Conservation (phyloP, 64 coral and sea anemone species). For the Stichodactyla helianthus region DNA sequence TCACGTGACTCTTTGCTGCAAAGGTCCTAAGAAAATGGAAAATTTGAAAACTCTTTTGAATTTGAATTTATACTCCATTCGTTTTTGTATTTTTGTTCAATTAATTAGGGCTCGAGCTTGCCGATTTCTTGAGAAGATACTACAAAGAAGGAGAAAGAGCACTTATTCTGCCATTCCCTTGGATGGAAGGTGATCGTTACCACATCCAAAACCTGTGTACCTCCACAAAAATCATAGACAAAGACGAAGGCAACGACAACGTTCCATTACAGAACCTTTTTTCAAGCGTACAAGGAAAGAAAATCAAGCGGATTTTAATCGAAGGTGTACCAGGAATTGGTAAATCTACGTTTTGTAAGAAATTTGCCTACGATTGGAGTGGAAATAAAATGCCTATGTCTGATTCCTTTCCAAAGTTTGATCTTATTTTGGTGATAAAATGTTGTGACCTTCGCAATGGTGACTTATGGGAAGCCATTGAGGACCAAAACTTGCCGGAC, state of each 20-base stretch:
- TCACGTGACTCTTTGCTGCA: no score
- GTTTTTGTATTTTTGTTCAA: neutral
- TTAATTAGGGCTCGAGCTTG: neutral
- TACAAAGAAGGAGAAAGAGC: conserved; percentile 6
- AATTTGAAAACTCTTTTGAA: no score
- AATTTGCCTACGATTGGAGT: conserved; percentile 31
- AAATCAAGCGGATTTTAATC: neutral
- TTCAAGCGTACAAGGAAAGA: neutral
- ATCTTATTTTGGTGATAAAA: conserved; percentile 17
- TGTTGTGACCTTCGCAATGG: conserved; percentile 18
- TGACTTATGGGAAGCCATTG: conserved; percentile 17
- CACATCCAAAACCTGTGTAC: neutral
- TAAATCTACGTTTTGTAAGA: conserved; percentile 33
- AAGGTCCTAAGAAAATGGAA: no score
- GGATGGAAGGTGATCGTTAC: neutral
- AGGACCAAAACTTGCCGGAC: conserved; percentile 18
- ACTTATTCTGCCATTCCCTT: neutral
- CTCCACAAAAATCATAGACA: neutral
- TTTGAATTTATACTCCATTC: no score
- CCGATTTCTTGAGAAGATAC: neutral
- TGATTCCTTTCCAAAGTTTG: neutral
- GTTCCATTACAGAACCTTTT: neutral
- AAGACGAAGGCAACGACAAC: neutral
- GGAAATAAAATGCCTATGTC: neutral
- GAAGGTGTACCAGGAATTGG: conserved; percentile 35